A percentile compares a stretch with the other conserved stretches of the same genome.
phyloP scores from a whole-genome alignment of 2,888 invertebrate species.

The Taphrorychus bicolor region DNA sequence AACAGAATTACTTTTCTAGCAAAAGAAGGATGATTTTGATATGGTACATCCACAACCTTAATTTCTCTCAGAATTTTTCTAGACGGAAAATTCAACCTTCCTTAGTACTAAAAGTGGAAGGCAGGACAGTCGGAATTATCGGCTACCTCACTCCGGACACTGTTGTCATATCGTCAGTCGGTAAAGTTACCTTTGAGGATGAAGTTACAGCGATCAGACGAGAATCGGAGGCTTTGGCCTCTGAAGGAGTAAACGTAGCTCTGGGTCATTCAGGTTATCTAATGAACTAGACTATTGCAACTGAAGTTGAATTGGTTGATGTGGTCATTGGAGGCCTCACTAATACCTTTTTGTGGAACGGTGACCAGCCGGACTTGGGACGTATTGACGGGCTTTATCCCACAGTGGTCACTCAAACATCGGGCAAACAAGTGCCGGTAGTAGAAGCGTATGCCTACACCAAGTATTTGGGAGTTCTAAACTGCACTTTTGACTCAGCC shows the following conservation, averaged over 20 bases:
- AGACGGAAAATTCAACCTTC: slow-evolving; percentile 62
- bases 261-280: slow-evolving; percentile 88
- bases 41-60: no score
- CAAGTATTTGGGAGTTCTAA: slow-evolving; percentile 82
- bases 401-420: slow-evolving; percentile 66
- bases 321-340: slow-evolving; percentile 91
- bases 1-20: no score
- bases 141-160: slow-evolving; percentile 89
- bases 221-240: slow-evolving; percentile 71
- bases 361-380: slow-evolving; percentile 73
- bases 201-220: slow-evolving; percentile 72
- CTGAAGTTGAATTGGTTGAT: slow-evolving; percentile 79
- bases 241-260: slow-evolving; percentile 77
- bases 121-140: slow-evolving; percentile 78
- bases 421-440: slow-evolving; percentile 77
- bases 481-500: slow-evolving; percentile 70
- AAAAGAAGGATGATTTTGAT: no score
- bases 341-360: slow-evolving; percentile 88
- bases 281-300: slow-evolving; percentile 79
- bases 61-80: slow-evolving; percentile 61
- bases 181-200: slow-evolving; percentile 63
- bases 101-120: slow-evolving; percentile 69
- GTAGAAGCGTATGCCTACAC: slow-evolving; percentile 92
- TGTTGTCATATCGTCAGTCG: slow-evolving; percentile 63
- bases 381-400: slow-evolving; percentile 80